Evolutionary conservation across 2,113 vertebrate genomes (phyloP), one percentile per base, ranked within the genome.

Genomic region (Chionis minor): DNA sequence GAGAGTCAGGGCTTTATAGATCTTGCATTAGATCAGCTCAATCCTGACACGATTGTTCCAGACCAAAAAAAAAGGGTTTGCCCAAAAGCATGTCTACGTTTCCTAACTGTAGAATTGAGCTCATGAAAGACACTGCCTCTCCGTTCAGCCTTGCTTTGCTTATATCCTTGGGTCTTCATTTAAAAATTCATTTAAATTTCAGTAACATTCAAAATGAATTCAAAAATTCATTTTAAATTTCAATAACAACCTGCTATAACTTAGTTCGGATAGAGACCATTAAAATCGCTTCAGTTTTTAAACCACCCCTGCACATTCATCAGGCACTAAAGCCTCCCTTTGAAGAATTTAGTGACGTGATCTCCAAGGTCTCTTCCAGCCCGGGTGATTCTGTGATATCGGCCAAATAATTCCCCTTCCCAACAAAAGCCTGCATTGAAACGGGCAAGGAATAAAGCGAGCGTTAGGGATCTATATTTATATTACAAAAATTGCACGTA

Each of bases 381-480:
- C 38, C 38, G 38, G 38, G 38, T 38, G 38, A 38, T 38, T 38
- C 38, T 9, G 44, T 17, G 33, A 33, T 40, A 38, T 7, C 23
- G n/a, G 14, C 24, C 61, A 84, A 49, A 4, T 4, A 33, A 3
- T 70, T 9, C 63, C 30, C 23, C 23, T 63, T 83, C 44, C 70
- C 12, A n/a, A 75, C 30, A 30, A 28, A 81, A 69, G 4, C 4
- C 16, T 16, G 30, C 14, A 26, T 1, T 1, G n/a, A 33, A 52
- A 55, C 2, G 1, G 7, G 1, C 42, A 47, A 44, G 54, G 23
- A 54, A 19, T 0, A 5, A 58, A 81, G 33, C 72, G 9, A 2
- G 4, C 15, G 1, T 8, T 11, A 28, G 40, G 35, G n/a, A 59
- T 40, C 8, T 80, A 35, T 6, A 28, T 10, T 54, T 4, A 0